Percentiles rank a stretch among this genome's conserved stretches.
Conservation (phyloP, 2,888 invertebrate genomes). For the Drosophila kambysellisi region DNA sequence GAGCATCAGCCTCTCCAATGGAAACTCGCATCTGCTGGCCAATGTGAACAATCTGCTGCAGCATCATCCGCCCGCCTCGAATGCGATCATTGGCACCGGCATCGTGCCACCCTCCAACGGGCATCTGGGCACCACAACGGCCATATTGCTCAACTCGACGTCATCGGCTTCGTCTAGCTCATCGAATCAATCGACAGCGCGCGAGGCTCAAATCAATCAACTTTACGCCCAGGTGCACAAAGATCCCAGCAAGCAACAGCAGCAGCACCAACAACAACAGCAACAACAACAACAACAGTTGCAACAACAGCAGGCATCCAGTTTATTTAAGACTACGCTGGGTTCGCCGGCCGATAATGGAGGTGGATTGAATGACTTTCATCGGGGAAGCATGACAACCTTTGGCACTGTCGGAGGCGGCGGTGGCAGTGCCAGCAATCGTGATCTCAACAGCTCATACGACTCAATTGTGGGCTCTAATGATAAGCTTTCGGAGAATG, state of each 20-base stretch:
- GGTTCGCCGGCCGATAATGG: slow-evolving; percentile 77
- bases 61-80: slow-evolving; percentile 74
- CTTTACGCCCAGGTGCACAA: slow-evolving; percentile 87
- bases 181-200: slow-evolving; percentile 76
- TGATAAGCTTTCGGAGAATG: slow-evolving; percentile 84
- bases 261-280: slow-evolving; percentile 52
- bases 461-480: slow-evolving; percentile 85
- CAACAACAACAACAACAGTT: slow-evolving; percentile 51
- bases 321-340: slow-evolving; percentile 81
- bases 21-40: slow-evolving; percentile 86
- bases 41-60: slow-evolving; percentile 82
- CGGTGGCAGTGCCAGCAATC: slow-evolving; percentile 76
- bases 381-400: slow-evolving; percentile 83
- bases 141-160: slow-evolving; percentile 81
- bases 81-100: slow-evolving; percentile 35
- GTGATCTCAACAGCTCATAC: slow-evolving; percentile 85
- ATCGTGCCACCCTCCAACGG: slow-evolving; percentile 57
- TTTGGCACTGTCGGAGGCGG: slow-evolving; percentile 76
- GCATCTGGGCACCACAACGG: slow-evolving; percentile 81
- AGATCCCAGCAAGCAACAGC: slow-evolving; percentile 84
- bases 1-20: slow-evolving; percentile 85
- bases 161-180: slow-evolving; percentile 77
- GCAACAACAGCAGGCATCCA: slow-evolving; percentile 55
- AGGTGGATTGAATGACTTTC: slow-evolving; percentile 75
- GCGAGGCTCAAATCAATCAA: slow-evolving; percentile 84